Percentiles rank a stretch among this genome's conserved stretches.
phyloP scores from a whole-genome alignment of 2,113 vertebrate species.

The Indicator maculatus region DNA sequence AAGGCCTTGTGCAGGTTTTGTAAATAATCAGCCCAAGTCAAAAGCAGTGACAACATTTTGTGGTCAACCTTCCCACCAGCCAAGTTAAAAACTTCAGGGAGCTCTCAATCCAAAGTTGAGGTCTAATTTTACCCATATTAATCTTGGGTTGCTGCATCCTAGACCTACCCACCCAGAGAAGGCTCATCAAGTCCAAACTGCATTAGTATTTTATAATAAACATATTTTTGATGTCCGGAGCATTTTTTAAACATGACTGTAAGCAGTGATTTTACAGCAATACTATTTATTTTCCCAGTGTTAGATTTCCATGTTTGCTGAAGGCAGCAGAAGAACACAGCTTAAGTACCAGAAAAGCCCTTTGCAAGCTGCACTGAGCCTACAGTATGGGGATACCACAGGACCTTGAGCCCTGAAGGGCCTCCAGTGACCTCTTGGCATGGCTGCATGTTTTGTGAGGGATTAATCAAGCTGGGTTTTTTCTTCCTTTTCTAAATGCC shows the following conservation, averaged over 20 bases:
- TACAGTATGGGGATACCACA: not conserved
- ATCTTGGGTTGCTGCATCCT: not conserved
- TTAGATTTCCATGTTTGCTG: not conserved
- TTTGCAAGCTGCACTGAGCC: not conserved
- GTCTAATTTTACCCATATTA: not conserved
- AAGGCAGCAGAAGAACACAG: not conserved
- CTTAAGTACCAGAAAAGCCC: not conserved
- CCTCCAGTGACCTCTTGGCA: not conserved
- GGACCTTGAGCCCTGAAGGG: fast-evolving
- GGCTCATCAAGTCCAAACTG: not conserved
- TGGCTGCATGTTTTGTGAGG: not conserved
- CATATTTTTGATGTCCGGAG: not conserved
- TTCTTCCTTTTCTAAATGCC: not conserved
- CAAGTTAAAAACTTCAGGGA: not conserved
- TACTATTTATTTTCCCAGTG: not conserved
- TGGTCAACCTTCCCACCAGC: not conserved
- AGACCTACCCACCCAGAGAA: not conserved
- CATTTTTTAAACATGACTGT: not conserved
- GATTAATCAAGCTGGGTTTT: not conserved
- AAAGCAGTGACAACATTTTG: not conserved
- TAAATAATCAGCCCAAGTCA: not conserved
- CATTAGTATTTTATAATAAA: not conserved
- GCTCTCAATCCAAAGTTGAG: not conserved
- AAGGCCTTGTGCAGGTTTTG: not conserved
- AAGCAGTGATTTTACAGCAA: not conserved